A percentile compares a stretch with the other conserved stretches of the same genome.
Evolutionary conservation across 2,113 vertebrate species (phyloP).

Genomic region (Hemibagrus wyckioides): DNA sequence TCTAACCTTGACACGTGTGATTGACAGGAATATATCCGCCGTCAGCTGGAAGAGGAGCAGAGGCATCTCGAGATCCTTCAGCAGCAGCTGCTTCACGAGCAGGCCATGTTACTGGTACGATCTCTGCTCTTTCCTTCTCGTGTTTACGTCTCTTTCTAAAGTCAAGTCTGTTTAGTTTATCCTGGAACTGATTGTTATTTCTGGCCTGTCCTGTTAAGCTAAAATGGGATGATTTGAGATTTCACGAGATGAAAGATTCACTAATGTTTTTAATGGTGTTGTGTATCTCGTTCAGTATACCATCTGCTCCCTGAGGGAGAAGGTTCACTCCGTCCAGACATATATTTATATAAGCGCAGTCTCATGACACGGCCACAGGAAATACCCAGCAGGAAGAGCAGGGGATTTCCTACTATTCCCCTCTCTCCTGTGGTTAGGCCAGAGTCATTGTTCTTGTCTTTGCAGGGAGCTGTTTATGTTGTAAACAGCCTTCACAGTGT

Average conservation of each 20-base stretch:
- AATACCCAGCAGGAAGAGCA: slow-evolving; percentile 20
- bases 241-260: neutral
- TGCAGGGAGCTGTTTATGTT: slow-evolving; percentile 30
- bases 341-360: slow-evolving; percentile 5
- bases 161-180: neutral
- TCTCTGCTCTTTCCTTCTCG: neutral
- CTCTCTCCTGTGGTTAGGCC: neutral
- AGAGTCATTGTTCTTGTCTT: slow-evolving; percentile 43
- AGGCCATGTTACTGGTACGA: slow-evolving; percentile 98
- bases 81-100: slow-evolving; percentile 98
- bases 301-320: neutral
- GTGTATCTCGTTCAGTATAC: neutral
- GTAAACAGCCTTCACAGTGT: slow-evolving; percentile 3
- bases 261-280: neutral
- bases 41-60: slow-evolving; percentile 99
- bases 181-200: neutral
- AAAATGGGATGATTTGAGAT: neutral
- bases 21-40: slow-evolving; percentile 97
- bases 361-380: slow-evolving; percentile 21
- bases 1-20: slow-evolving; percentile 27
- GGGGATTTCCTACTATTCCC: slow-evolving; percentile 35
- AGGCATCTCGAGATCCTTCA: slow-evolving; percentile 97
- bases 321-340: neutral
- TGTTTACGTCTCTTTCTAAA: slow-evolving; percentile 2
- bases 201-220: neutral